Conservation (phyloP, 2,888 invertebrate species). For the Mayetiola destructor region DNA sequence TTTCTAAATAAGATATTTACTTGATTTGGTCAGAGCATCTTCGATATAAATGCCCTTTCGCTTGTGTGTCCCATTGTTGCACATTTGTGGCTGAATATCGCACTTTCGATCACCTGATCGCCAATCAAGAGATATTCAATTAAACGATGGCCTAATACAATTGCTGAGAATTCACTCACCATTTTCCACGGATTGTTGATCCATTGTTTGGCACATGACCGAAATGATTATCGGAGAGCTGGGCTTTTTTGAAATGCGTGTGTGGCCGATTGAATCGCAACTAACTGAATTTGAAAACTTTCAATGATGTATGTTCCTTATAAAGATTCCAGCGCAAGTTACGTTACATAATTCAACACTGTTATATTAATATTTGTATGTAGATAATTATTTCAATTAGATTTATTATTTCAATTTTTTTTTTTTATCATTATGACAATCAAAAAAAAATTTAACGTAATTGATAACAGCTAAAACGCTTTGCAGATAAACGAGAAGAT, state of each 20-base stretch:
- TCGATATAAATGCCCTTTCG: too few relatives aligned
- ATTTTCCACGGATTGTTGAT: neutral
- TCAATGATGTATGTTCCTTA: conserved; percentile 37
- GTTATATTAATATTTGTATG: too few relatives aligned
- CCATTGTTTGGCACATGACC: neutral
- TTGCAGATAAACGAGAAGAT: too few relatives aligned
- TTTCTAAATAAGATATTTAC: neutral
- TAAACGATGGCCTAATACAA: neutral
- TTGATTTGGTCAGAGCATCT: too few relatives aligned
- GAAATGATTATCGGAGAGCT: neutral
- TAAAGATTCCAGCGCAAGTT: conserved; percentile 35
- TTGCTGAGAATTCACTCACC: neutral
- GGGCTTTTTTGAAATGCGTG: neutral
- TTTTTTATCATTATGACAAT: too few relatives aligned
- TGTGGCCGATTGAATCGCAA: conserved; percentile 35
- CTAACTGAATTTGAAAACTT: conserved; percentile 36
- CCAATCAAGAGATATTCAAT: neutral
- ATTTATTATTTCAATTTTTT: too few relatives aligned
- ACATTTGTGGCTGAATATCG: neutral
- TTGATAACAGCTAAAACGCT: too few relatives aligned
- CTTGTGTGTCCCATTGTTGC: neutral
- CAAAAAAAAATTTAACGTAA: too few relatives aligned
- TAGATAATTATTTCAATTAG: too few relatives aligned
- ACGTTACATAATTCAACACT: conserved; percentile 34
- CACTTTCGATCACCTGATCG: neutral